A percentile compares a stretch with the other conserved stretches of the same genome.
These are phyloP conservation scores for Lordiphosa clarofinis DNA, from an alignment of 1,140 invertebrate species.

Conservation along the genomic window DNA sequence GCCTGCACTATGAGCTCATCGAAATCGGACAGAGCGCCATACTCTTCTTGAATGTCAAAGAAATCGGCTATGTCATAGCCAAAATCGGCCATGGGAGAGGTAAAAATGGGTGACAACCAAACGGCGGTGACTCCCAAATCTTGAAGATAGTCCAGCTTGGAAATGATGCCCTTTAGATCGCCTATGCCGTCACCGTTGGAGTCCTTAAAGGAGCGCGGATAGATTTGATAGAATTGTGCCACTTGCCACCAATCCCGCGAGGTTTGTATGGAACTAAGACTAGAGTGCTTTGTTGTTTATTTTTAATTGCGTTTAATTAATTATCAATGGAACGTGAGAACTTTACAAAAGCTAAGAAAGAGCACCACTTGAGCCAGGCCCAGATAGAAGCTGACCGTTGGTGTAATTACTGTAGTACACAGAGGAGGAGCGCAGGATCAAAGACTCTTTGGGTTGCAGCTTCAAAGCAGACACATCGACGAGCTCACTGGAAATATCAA, in stretches of 20 bases:
- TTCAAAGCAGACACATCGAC: slow-evolving; percentile 26
- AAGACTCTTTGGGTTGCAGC: slow-evolving; percentile 63
- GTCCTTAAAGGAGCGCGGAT: slow-evolving; percentile 86
- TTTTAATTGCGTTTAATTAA: slow-evolving; percentile 16
- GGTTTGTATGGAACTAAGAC: slow-evolving; percentile 24
- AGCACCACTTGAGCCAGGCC: slow-evolving; percentile 58
- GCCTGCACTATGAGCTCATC: slow-evolving; percentile 84
- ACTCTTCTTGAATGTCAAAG: slow-evolving; percentile 85
- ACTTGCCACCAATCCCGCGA: slow-evolving; percentile 84
- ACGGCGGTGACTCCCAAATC: slow-evolving; percentile 82
- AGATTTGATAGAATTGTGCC: slow-evolving; percentile 85
- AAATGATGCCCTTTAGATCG: slow-evolving; percentile 81
- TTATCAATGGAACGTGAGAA: slow-evolving; percentile 17
- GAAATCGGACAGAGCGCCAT: slow-evolving; percentile 88
- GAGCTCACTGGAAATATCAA: slow-evolving; percentile 32
- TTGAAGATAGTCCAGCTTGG: slow-evolving; percentile 81
- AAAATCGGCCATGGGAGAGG: slow-evolving; percentile 85
- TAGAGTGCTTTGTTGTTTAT: slow-evolving; percentile 29
- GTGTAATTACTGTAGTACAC: slow-evolving; percentile 56
- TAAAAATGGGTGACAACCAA: slow-evolving; percentile 87
- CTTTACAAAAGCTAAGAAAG: slow-evolving; percentile 36
- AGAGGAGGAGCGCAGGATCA: slow-evolving; percentile 45
- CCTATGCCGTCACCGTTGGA: slow-evolving; percentile 85
- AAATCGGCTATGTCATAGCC: slow-evolving; percentile 87
- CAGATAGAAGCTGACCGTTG: slow-evolving; percentile 52